These are phyloP conservation scores for Ormyrus nitidulus DNA, from an alignment of 2,888 invertebrate genomes.

Conservation along the genomic window DNA sequence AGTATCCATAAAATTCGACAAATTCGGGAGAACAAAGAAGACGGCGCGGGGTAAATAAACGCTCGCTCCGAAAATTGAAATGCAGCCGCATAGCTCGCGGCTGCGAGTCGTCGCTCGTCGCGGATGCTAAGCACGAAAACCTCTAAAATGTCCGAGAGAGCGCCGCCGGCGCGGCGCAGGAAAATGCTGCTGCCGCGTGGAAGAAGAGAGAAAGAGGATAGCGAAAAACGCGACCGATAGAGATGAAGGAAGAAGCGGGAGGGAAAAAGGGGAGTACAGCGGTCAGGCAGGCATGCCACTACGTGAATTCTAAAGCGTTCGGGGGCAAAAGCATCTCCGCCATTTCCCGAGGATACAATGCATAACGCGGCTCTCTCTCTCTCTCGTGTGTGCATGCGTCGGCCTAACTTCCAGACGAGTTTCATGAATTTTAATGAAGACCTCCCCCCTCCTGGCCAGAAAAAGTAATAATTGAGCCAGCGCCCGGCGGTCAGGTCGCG, in stretches of 20 bases:
- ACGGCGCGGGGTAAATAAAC: constrained; percentile 2
- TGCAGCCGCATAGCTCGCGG: too few species aligned
- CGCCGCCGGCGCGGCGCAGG: constrained; percentile 23
- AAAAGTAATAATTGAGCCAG: constrained; percentile 56
- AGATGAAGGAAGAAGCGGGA: constrained; percentile 19
- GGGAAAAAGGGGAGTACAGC: constrained; percentile 32
- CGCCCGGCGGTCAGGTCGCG: constrained; percentile 12
- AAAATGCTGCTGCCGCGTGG: constrained; percentile 48
- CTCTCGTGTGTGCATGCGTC: constrained; percentile 23
- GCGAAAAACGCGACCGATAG: constrained; percentile 48
- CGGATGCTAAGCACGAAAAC: constrained; percentile 69
- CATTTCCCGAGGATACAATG: constrained; percentile 55
- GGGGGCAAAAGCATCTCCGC: constrained; percentile 57
- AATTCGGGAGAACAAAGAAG: constrained; percentile 8
- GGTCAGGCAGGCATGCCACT: constrained; percentile 36
- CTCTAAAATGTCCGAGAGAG: constrained; percentile 67
- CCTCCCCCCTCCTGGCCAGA: constrained; percentile 39
- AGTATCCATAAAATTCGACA: not conserved
- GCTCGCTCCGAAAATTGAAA: constrained; percentile 14
- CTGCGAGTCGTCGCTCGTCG: constrained; percentile 55
- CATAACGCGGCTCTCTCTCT: constrained; percentile 24
- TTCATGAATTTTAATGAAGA: constrained; percentile 65
- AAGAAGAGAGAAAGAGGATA: constrained; percentile 8
- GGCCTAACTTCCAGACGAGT: constrained; percentile 57
- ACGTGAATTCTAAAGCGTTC: constrained; percentile 71